phyloP scores from a whole-genome alignment of 2,888 invertebrate genomes.

The Nomada goodeniana region DNA sequence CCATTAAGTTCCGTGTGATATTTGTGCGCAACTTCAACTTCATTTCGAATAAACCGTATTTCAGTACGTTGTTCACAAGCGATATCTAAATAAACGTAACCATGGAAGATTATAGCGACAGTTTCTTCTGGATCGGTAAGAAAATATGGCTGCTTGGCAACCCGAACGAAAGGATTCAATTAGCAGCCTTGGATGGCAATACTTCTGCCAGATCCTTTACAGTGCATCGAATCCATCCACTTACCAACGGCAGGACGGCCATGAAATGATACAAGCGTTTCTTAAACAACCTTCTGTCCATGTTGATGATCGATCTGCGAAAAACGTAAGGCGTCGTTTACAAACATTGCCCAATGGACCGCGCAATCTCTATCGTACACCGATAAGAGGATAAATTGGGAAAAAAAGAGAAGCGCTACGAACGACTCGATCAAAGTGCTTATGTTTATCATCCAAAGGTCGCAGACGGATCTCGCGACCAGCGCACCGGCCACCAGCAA shows the following conservation, averaged over 20 bases:
- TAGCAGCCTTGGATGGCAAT: slow-evolving; percentile 20
- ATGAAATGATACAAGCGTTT: slow-evolving; percentile 91
- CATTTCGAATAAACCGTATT: slow-evolving; percentile 97
- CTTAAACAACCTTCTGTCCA: slow-evolving; percentile 92
- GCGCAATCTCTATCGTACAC: too few relatives aligned
- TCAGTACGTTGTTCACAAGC: slow-evolving; percentile 96
- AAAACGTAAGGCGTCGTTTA: slow-evolving; percentile 64
- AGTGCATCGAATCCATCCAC: slow-evolving; percentile 73
- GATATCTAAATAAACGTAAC: slow-evolving; percentile 90
- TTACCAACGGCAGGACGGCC: slow-evolving; percentile 94
- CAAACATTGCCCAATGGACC: background rate
- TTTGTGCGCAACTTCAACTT: slow-evolving; percentile 96
- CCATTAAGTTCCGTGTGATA: slow-evolving; percentile 93
- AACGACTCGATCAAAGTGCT: slow-evolving; percentile 97
- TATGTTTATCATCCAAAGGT: slow-evolving; percentile 98
- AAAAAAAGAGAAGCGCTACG: background rate
- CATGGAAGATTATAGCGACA: slow-evolving; percentile 38
- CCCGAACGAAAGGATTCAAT: slow-evolving; percentile 41
- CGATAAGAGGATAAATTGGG: background rate
- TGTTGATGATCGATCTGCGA: slow-evolving; percentile 95
- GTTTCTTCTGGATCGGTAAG: slow-evolving; percentile 32
- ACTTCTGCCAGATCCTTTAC: background rate
- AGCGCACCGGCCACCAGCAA: slow-evolving; percentile 91
- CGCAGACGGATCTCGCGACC: slow-evolving; percentile 95
- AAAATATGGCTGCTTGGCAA: slow-evolving; percentile 42